These are phyloP conservation scores for Ceyx margarethae DNA, from an alignment of 2,113 vertebrate species.

Conservation along the genomic window DNA sequence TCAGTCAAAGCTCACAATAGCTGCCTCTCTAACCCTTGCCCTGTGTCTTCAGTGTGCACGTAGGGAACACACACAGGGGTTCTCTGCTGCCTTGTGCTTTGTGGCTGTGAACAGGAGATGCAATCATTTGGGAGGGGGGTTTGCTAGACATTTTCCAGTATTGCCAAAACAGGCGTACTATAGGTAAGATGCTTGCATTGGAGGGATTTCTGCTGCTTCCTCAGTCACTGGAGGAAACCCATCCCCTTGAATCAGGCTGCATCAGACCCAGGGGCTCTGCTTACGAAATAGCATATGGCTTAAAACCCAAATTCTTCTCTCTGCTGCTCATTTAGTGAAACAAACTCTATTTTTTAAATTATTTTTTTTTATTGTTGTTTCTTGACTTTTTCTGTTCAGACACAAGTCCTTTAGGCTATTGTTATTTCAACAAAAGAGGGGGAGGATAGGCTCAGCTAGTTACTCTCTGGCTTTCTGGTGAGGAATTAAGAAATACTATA, in stretches of 20 bases:
- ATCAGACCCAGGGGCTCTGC: neutral
- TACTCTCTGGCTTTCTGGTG: slow-evolving; percentile 60
- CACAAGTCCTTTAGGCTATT: slow-evolving; percentile 68
- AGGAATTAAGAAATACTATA: slow-evolving; percentile 67
- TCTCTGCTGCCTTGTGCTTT: neutral
- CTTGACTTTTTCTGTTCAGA: slow-evolving; percentile 62
- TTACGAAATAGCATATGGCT: slow-evolving; percentile 27
- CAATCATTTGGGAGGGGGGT: neutral
- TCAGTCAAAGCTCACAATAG: neutral
- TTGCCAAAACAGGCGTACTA: neutral
- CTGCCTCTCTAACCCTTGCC: neutral
- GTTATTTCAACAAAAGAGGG: slow-evolving; percentile 26
- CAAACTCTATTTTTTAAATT: slow-evolving; percentile 15
- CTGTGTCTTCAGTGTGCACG: fast-evolving
- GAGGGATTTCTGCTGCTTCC: slow-evolving; percentile 6
- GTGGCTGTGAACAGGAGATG: neutral
- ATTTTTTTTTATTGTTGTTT: slow-evolving; percentile 42
- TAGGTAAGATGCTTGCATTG: neutral
- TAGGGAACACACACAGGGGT: no score
- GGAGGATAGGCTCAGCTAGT: slow-evolving; percentile 32
- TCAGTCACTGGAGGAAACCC: neutral
- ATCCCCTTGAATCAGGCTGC: neutral
- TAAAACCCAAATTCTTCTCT: slow-evolving; percentile 48
- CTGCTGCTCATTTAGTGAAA: slow-evolving; percentile 29
- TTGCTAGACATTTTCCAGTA: neutral